Evolutionary conservation across 2,113 vertebrate species (phyloP).

Genomic region (Junco hyemalis): DNA sequence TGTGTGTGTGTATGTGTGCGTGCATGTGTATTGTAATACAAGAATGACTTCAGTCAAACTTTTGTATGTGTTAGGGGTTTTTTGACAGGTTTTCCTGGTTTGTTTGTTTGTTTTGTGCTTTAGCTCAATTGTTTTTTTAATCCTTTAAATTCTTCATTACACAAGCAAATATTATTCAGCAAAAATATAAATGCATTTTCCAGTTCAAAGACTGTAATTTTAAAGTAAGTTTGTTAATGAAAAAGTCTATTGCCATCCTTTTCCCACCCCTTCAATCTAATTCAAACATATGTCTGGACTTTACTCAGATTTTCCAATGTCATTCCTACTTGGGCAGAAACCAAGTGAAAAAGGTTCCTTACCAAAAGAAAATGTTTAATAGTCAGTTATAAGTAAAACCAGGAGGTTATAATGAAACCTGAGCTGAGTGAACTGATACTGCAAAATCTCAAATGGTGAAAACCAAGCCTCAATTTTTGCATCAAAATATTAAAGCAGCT

Average conservation of each 20-base stretch:
- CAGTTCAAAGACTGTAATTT: neutral
- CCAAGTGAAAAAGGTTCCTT: neutral
- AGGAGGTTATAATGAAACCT: neutral
- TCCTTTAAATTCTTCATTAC: neutral
- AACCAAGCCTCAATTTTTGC: neutral
- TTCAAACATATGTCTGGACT: neutral
- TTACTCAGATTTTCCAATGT: conserved; percentile 5
- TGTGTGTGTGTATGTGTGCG: neutral
- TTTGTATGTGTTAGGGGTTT: neutral
- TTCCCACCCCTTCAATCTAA: neutral
- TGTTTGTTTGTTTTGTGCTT: neutral
- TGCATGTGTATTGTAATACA: neutral
- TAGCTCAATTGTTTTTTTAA: neutral
- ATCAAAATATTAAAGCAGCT: neutral
- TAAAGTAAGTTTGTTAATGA: neutral
- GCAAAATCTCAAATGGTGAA: neutral
- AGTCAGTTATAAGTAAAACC: neutral
- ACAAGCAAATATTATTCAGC: neutral
- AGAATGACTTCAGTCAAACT: neutral
- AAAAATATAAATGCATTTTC: neutral
- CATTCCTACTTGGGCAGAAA: neutral
- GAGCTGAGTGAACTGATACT: neutral
- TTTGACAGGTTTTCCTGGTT: neutral
- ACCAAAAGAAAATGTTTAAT: neutral
- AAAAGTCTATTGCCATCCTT: neutral